Percentiles rank a stretch among this genome's conserved stretches.
Evolutionary conservation across 2,888 invertebrate species (phyloP).

Genomic region (Ennomos quercinarius): DNA sequence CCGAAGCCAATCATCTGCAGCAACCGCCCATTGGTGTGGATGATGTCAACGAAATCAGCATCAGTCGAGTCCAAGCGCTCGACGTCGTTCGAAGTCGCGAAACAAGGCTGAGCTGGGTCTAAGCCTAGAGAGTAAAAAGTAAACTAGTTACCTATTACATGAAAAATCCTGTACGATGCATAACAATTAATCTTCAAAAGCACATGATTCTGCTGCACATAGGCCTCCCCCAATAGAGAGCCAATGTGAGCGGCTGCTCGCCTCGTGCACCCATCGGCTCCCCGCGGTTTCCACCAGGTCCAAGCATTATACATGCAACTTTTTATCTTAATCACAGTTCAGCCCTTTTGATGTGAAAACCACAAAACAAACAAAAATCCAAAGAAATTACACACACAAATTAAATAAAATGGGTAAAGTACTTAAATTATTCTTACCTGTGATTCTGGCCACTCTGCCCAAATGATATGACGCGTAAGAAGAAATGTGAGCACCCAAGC

Average conservation of each 20-base stretch:
- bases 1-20: slow-evolving; percentile 85
- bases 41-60: slow-evolving; percentile 86
- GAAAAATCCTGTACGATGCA: neutral
- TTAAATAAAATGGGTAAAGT: too few species aligned
- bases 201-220: too few species aligned
- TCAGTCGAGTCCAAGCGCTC: slow-evolving; percentile 84
- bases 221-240: too few species aligned
- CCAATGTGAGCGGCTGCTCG: too few species aligned
- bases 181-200: too few species aligned
- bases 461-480: slow-evolving; percentile 82
- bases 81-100: slow-evolving; percentile 68
- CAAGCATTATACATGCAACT: too few species aligned
- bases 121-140: slow-evolving; percentile 66
- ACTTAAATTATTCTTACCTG: slow-evolving; percentile 61
- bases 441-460: slow-evolving; percentile 77
- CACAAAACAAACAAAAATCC: too few species aligned
- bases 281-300: too few species aligned
- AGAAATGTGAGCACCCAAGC: slow-evolving; percentile 87
- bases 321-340: too few species aligned
- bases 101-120: slow-evolving; percentile 88
- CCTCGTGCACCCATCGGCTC: too few species aligned
- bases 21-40: slow-evolving; percentile 86
- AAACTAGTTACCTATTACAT: neutral
- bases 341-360: too few species aligned
- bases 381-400: too few species aligned